Evolutionary conservation across 2,113 vertebrate species (phyloP), one percentile per base, ranked within the genome.

Genomic region (Pluvianellus socialis): DNA sequence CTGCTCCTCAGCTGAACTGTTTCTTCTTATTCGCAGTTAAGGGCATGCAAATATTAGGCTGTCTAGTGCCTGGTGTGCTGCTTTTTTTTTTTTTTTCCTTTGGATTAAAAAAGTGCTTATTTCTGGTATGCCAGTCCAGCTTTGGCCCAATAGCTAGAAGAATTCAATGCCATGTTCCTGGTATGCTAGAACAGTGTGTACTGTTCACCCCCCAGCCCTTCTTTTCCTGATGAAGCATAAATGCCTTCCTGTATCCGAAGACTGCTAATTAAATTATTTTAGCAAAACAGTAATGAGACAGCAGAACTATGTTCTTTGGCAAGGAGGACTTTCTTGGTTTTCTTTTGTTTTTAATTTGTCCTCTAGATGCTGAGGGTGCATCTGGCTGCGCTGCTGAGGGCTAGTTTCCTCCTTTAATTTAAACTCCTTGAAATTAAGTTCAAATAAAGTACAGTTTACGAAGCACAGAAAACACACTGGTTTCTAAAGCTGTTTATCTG

Each of bases 191-290:
- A 98, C 98, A 97, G 87, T 10, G 1, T n/a, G 97, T 98, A 96
- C 97, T 61, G 26, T 92, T 79, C 66, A 72, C 56, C 49, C 23
- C 42, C 59, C 24, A 56, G 80, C 74, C 49, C 23, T 95, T 86
- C 86, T 97, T 84, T 96, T 95, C 93, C 92, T 91, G 90, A 96
- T 95, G 91, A 81, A 80, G 89, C 92, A 97, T 70, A 97, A 97
- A 97, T 97, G 95, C 96, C 96, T 98, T 98, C 96, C 96, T 97
- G 89, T 94, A 76, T 94, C 80, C 92, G 84, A 96, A 96, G 94
- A 86, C 95, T 96, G 84, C 96, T 98, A 98, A 98, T 98, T 98
- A 87, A 94, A 95, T 97, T 98, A 97, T 97, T 98, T 66, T 96
- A 96, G 63, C 96, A 97, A 86, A 97, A 96, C 14, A 77, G 71